Conservation (phyloP, 2,888 invertebrate species). For the Lasius fuliginosus region DNA sequence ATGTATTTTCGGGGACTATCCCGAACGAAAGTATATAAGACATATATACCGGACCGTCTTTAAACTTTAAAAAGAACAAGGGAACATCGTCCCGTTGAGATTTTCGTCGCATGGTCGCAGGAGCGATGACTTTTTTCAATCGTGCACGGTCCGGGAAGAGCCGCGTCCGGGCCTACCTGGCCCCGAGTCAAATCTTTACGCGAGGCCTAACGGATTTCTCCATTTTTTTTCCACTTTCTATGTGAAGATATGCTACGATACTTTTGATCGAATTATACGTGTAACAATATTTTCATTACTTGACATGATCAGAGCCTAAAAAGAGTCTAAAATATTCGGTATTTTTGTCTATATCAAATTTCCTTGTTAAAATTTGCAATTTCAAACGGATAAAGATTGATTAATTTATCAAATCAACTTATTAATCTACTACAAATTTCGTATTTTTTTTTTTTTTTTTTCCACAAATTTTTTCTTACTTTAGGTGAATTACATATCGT, state of each 20-base stretch:
- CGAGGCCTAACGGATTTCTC: slow-evolving; percentile 45
- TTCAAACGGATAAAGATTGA: background rate
- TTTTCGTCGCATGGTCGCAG: slow-evolving; percentile 62
- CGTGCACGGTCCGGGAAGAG: slow-evolving; percentile 33
- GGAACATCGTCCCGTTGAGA: slow-evolving; percentile 61
- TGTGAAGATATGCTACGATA: background rate
- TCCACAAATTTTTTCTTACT: slow-evolving; percentile 20
- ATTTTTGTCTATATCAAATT: background rate
- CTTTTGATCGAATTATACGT: background rate
- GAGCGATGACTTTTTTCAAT: slow-evolving; percentile 59
- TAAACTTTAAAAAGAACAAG: slow-evolving; percentile 76
- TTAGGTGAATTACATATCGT: slow-evolving; percentile 78
- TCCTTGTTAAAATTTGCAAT: background rate
- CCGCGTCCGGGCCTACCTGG: slow-evolving; percentile 42
- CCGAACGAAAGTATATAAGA: slow-evolving; percentile 57
- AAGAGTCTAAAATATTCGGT: background rate
- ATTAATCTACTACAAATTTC: background rate
- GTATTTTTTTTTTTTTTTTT: too few relatives aligned
- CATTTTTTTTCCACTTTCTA: slow-evolving; percentile 1
- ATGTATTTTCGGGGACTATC: slow-evolving; percentile 51
- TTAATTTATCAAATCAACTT: background rate
- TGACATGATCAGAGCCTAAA: background rate
- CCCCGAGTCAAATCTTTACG: slow-evolving; percentile 32
- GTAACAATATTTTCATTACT: slow-evolving; percentile 22
- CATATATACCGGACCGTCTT: slow-evolving; percentile 63